A percentile compares a stretch with the other conserved stretches of the same genome.
phyloP scores from a whole-genome alignment of 1,140 invertebrate species.

The Diabrotica undecimpunctata region DNA sequence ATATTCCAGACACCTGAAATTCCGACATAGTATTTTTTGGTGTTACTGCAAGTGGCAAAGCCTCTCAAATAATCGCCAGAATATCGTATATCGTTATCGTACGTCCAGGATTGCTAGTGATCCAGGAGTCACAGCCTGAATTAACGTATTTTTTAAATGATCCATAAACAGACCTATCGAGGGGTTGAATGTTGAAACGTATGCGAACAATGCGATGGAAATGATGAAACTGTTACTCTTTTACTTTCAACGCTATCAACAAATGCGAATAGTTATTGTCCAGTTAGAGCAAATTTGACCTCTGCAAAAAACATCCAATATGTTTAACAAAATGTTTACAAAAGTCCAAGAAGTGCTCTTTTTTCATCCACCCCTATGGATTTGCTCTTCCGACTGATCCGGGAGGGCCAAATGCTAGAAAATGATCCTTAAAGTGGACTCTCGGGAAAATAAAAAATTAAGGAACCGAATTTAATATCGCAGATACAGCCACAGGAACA shows the following conservation, averaged over 20 bases:
- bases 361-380: slow-evolving; percentile 22
- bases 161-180: not conserved
- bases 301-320: not conserved
- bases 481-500: slow-evolving; percentile 42
- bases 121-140: slow-evolving; percentile 3
- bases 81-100: too few relatives aligned
- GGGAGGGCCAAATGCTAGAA: slow-evolving; percentile 20
- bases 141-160: too few relatives aligned
- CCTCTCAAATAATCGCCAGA: too few relatives aligned
- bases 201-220: not conserved
- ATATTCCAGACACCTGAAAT: too few relatives aligned
- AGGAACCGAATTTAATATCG: slow-evolving; percentile 43
- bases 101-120: slow-evolving; percentile 2
- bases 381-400: slow-evolving; percentile 18
- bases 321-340: too few relatives aligned
- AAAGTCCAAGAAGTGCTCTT: slow-evolving; percentile 14
- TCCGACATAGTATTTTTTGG: too few relatives aligned
- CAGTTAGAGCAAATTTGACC: not conserved
- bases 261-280: not conserved
- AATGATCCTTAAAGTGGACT: slow-evolving; percentile 14
- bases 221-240: not conserved
- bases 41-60: too few relatives aligned
- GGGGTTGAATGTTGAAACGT: not conserved
- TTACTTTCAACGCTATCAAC: not conserved
- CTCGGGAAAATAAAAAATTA: slow-evolving; percentile 39